Conservation (phyloP, 2,113 vertebrate species). For the Anarhynchus alexandrinus region DNA sequence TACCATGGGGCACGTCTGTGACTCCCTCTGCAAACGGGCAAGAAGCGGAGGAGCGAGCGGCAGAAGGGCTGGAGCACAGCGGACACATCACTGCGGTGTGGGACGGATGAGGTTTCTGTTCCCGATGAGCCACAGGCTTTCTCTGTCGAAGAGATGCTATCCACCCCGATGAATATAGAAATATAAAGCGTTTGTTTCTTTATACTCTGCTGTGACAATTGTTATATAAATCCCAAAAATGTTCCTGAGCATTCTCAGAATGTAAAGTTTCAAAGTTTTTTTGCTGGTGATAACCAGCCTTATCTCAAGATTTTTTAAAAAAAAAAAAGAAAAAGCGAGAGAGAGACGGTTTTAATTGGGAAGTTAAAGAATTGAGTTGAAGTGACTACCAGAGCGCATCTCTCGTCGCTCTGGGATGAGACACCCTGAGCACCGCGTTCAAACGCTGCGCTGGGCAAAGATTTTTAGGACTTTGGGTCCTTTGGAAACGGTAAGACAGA, state of each 20-base stretch:
- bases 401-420: background rate
- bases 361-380: background rate
- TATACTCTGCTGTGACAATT: background rate
- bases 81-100: fast-evolving
- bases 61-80: background rate
- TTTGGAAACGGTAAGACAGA: background rate
- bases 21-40: background rate
- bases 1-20: background rate
- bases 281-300: background rate
- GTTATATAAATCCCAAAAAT: background rate
- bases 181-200: background rate
- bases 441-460: background rate
- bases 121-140: background rate
- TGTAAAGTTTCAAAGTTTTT: background rate
- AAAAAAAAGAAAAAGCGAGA: background rate
- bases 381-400: background rate
- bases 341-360: background rate
- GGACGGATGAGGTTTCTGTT: background rate
- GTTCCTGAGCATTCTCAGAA: constrained; percentile 19
- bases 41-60: fast-evolving
- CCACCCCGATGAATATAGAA: background rate
- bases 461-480: background rate
- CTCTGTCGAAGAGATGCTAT: background rate
- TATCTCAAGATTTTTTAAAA: background rate
- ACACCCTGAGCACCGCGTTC: background rate